Percentiles rank a stretch among this genome's conserved stretches.
phyloP scores from a whole-genome alignment of 2,888 invertebrate species.

The Caenorhabditis sp. region DNA sequence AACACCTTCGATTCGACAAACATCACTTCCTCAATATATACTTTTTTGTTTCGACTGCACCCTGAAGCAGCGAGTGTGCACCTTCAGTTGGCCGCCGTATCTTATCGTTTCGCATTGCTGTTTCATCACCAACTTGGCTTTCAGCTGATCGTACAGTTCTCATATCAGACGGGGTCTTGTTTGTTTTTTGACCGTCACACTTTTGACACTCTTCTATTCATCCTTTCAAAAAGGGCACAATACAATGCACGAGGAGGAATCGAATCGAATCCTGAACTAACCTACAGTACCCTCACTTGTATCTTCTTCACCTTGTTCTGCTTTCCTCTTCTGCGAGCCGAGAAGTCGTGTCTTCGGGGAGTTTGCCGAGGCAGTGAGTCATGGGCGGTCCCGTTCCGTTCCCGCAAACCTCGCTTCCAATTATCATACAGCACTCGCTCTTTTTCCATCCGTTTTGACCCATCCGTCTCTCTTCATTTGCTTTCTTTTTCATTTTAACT shows the following conservation, averaged over 20 bases:
- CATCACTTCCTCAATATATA: too few relatives aligned
- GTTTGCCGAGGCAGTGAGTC: neutral
- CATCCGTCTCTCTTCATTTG: neutral
- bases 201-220: conserved; percentile 12
- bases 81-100: neutral
- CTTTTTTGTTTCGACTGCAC: too few relatives aligned
- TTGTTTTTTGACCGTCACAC: conserved; percentile 37
- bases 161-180: conserved; percentile 18
- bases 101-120: neutral
- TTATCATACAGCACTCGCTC: conserved; percentile 1
- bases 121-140: neutral
- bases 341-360: neutral
- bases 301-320: too few relatives aligned
- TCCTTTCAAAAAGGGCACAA: conserved; percentile 10
- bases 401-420: conserved; percentile 3
- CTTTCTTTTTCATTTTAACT: neutral
- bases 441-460: neutral
- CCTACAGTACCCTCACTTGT: too few relatives aligned
- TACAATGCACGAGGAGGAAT: neutral
- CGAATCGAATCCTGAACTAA: neutral
- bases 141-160: conserved; percentile 35
- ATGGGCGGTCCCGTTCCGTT: too few relatives aligned
- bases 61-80: too few relatives aligned
- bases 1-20: too few relatives aligned
- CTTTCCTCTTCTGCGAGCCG: too few relatives aligned